phyloP scores from a whole-genome alignment of 2,888 invertebrate species.

The Protonemura montana region DNA sequence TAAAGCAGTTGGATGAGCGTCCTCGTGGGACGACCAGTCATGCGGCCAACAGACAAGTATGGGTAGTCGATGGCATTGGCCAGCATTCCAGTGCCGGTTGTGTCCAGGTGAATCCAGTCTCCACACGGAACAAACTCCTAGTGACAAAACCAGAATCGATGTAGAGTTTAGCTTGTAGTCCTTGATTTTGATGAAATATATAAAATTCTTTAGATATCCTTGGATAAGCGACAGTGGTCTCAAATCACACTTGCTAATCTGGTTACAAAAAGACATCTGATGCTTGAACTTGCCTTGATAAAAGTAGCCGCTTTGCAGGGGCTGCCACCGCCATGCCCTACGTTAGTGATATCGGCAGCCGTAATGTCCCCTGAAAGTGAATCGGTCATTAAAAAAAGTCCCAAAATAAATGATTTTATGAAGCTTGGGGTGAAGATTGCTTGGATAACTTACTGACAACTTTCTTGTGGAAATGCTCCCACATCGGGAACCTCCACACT shows the following conservation, averaged over 20 bases:
- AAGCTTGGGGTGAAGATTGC: background rate
- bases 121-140: slow-evolving; percentile 74
- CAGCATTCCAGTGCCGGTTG: slow-evolving; percentile 73
- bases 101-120: slow-evolving; percentile 84
- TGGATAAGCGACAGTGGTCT: too few species aligned
- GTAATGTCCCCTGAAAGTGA: slow-evolving; percentile 30
- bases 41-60: slow-evolving; percentile 67
- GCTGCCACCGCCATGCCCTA: slow-evolving; percentile 54
- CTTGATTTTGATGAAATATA: too few species aligned
- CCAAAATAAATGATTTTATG: background rate
- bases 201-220: too few species aligned
- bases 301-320: slow-evolving; percentile 83
- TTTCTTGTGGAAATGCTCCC: slow-evolving; percentile 72
- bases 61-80: slow-evolving; percentile 68
- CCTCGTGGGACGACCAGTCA: slow-evolving; percentile 70
- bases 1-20: slow-evolving; percentile 64
- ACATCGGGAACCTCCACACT: slow-evolving; percentile 84
- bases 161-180: too few species aligned
- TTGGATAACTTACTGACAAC: slow-evolving; percentile 59
- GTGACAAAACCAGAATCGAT: background rate
- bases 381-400: background rate
- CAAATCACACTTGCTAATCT: background rate
- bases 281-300: slow-evolving; percentile 56
- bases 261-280: background rate
- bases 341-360: slow-evolving; percentile 43